Base-by-base conservation (phyloP, 2,888 invertebrate genomes). In the Bembecia ichneumoniformis region DNA sequence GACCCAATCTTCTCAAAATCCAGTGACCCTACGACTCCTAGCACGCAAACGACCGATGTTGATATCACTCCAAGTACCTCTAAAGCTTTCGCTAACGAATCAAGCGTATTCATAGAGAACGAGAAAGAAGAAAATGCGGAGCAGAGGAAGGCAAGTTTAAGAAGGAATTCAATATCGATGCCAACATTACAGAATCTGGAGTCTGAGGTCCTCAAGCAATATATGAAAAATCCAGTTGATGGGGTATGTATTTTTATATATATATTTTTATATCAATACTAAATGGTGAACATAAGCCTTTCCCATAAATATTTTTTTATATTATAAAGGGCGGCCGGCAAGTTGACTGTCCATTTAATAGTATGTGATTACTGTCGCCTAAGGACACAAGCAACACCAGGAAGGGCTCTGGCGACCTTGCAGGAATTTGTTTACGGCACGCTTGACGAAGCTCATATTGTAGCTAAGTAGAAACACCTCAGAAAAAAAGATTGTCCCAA, bases 121-220 rank as follows among this genome's bases (percentile, higher is more conserved):
- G 83, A 86, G 53, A 62, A 53, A 49, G 60, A 70, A 10, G 64
- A 64, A 11, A 28, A 28, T 28, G 49, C 68, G 40, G 77, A 74
- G 40, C 63, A 68, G 52, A 75, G 80, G 50, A 68, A 63, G 52
- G 69, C 71, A 3, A 75, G 72, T 47, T 67, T 90, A 48, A 86
- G 93, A 47, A 89, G 92, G 57, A 92, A 93, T 58, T 93, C 93
- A 2, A 91, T 93, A 54, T 94, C 94, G 2, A 88, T 94, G 87
- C 94, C 94, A 3, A 88, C 89, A 57, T 80, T 94, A 51, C 91
- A 93, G 64, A 90, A 91, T 49, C 77, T 94, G 71, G 92, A 92
- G 52, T 59, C 88, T 58, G 89, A 91, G 60, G 89, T 90, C 5
- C 60, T 91, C 57, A 74, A 66, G 63, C 88, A 77, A 62, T 83